Base-by-base conservation (phyloP, 2,888 invertebrate species). In the Tricholauxania praeusta region DNA sequence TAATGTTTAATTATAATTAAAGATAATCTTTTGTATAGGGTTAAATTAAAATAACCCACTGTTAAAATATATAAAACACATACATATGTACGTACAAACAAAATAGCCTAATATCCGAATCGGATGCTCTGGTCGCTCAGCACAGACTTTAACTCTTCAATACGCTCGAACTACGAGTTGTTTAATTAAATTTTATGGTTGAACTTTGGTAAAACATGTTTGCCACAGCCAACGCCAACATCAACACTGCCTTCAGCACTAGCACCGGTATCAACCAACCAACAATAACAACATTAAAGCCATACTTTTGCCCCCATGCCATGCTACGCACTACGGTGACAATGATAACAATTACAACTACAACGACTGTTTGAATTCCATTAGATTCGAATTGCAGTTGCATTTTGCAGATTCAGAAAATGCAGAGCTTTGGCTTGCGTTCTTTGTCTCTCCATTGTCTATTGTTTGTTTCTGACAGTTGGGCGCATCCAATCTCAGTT, bases 121-220 rank as follows among this genome's bases (percentile, higher is more conserved):
- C 39, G 39, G 7, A 6, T 5, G 39, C 3, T 39, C 39, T 39
- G 39, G 39, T 5, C 2, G n/a, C n/a, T 39, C 39, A 39, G 8
- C 39, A 39, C 39, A 39, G 39, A 39, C 8, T 39, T 39, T 10
- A 39, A 39, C 39, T 39, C 39, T 39, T 10, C 10, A 39, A 39
- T 10, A 39, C 39, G 10, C 39, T 10, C 39, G 39, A 10, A 39
- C 39, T 39, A 39, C 39, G 39, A 39, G 39, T 39, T 51, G 28
- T 64, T 49, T 64, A 64, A 64, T 64, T 49, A 64, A 64, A 64
- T 64, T 64, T 64, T 64, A 49, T 64, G 51, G 51, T 19, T 51
- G 51, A 51, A 64, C 64, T 51, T 64, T 64, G 48, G 48, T 47
- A 17, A 63, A 63, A 63, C 63, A 47, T 63, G 63, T 47, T 47